These are phyloP conservation scores for Syngnathus rostellatus DNA, from an alignment of 2,797 vertebrate genomes.

Conservation along the genomic window DNA sequence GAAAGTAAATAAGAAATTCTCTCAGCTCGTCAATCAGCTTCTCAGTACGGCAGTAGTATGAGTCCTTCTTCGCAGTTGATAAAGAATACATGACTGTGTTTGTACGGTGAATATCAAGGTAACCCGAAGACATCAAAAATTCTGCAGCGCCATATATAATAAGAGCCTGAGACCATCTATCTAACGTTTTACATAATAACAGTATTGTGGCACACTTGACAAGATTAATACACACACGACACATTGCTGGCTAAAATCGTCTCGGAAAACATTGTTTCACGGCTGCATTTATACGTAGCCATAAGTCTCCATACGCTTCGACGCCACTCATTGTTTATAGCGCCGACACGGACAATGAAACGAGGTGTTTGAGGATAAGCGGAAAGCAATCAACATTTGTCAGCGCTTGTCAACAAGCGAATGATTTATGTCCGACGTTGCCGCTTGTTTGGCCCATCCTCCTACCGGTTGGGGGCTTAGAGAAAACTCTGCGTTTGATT, in stretches of 20 bases:
- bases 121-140: background rate
- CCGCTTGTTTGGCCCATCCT: constrained; percentile 39
- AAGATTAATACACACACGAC: background rate
- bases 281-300: background rate
- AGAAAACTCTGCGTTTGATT: constrained; percentile 18
- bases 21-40: no score
- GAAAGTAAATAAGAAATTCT: background rate
- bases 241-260: background rate
- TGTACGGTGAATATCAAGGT: background rate
- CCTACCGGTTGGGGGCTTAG: constrained; percentile 51
- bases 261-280: background rate
- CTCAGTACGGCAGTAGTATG: background rate
- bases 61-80: background rate
- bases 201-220: background rate
- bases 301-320: background rate
- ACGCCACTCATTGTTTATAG: constrained; percentile 4
- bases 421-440: constrained; percentile 59
- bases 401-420: constrained; percentile 47
- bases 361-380: constrained; percentile 55
- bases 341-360: constrained; percentile 42
- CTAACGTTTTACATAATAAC: background rate
- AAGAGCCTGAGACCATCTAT: background rate
- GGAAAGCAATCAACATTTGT: constrained; percentile 59
- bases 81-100: background rate
- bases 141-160: background rate